These are phyloP conservation scores for Selene dorsalis DNA, from an alignment of 2,797 vertebrate species.

Conservation along the genomic window DNA sequence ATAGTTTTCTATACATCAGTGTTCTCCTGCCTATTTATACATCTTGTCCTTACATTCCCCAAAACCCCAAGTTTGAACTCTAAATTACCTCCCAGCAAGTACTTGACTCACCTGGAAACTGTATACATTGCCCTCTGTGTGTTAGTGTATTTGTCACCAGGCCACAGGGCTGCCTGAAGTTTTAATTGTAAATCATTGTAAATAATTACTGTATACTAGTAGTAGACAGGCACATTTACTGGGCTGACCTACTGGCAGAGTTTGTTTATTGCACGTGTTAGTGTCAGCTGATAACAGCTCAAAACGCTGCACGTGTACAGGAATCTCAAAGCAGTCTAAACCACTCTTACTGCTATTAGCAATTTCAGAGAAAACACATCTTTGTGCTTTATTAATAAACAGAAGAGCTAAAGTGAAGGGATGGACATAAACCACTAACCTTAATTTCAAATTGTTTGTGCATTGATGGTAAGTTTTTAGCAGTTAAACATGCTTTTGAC, in stretches of 20 bases:
- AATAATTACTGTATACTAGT: neutral
- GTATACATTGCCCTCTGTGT: neutral
- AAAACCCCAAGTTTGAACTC: neutral
- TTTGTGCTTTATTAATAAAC: no score
- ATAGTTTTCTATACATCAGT: neutral
- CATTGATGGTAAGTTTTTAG: no score
- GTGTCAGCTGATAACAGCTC: neutral
- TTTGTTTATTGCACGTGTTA: neutral
- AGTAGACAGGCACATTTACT: neutral
- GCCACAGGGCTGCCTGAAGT: neutral
- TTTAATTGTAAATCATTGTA: neutral
- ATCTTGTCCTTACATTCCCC: neutral
- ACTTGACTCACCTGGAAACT: constrained; percentile 24
- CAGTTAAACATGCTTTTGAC: no score
- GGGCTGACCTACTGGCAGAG: neutral
- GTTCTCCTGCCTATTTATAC: neutral
- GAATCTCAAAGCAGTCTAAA: no score
- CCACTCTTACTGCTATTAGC: no score
- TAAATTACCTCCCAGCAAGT: neutral
- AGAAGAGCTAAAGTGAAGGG: no score
- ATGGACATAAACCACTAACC: no score
- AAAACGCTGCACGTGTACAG: neutral
- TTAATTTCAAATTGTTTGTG: no score
- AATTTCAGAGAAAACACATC: no score
- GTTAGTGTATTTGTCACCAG: constrained; percentile 1